Evolutionary conservation across 2,797 vertebrate genomes (phyloP), one percentile per base, ranked within the genome.

Genomic region (Coregonus sp.): DNA sequence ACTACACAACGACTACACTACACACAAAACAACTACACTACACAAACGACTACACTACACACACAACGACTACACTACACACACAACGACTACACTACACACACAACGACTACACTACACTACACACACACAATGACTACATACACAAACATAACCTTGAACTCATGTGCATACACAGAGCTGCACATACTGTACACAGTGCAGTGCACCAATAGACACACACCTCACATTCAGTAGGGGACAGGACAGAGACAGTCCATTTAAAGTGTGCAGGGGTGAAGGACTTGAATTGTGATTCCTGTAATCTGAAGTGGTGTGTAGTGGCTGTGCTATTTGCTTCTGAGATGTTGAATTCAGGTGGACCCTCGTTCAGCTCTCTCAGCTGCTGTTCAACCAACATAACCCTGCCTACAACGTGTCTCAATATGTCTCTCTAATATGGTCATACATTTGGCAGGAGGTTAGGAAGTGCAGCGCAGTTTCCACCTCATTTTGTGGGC

Each of bases 321-420:
- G 80, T 84, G 79, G 54, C 75, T 20, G 70, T 72, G 83, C 14
- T 84, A 80, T 84, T 84, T 82, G 83, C 80, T 84, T 84, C 78
- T 80, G 75, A 78, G 80, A 65, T 73, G 75, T 54, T 75, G 70
- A 73, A 70, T 78, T 82, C 66, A 82, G 75, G 54, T 75, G 75
- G 75, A 74, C 75, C 73, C 72, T 75, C 76, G 67, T 75, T 54
- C 77, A 69, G 74, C 37, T 68, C 82, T 75, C 75, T 78, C 25
- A 76, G 78, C 54, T 29, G 33, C 73, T 78, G 70, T 74, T 72
- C 79, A 18, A 74, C 73, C 47, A 29, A 52, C 70, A 51, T 50
- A 20, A 54, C 67, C 11, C 29, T 9, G 61, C 16, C 52, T 20
- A 20, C 25, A 25, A 25, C 25, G 25, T 1, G 25, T 25, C 25